These are phyloP conservation scores for Xestia xanthographa DNA, from an alignment of 2,888 invertebrate genomes.

Conservation along the genomic window DNA sequence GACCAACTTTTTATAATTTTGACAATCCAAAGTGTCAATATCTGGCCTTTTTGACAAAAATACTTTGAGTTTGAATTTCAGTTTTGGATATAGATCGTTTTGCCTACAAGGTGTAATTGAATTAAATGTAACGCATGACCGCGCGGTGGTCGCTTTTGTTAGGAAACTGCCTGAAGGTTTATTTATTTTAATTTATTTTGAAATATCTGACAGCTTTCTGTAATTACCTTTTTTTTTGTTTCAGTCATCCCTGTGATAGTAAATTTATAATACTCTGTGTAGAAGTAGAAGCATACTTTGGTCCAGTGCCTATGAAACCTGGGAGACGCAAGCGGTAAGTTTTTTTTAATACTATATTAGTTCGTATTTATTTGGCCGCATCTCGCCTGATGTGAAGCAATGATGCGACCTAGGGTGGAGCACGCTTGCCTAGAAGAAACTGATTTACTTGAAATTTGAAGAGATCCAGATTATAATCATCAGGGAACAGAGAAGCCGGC, in stretches of 20 bases:
- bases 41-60: too few species aligned
- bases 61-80: too few species aligned
- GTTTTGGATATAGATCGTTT: not conserved
- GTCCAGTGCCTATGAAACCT: conserved; percentile 1
- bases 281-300: conserved; percentile 66
- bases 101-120: not conserved
- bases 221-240: conserved; percentile 55
- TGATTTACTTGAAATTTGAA: not conserved
- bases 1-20: too few species aligned
- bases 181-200: not conserved
- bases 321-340: conserved; percentile 36
- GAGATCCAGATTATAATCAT: not conserved
- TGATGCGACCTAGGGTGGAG: not conserved
- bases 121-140: not conserved
- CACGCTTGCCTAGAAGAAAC: not conserved
- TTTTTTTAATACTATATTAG: not conserved
- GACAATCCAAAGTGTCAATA: not conserved
- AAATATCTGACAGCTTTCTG: not conserved
- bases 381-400: not conserved
- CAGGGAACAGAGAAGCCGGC: too few species aligned
- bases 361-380: not conserved
- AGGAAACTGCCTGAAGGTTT: not conserved
- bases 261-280: conserved; percentile 84
- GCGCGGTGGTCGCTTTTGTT: not conserved
- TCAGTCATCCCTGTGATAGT: conserved; percentile 81